Conservation (phyloP, 2,113 vertebrate species). For the Gobiocypris rarus region DNA sequence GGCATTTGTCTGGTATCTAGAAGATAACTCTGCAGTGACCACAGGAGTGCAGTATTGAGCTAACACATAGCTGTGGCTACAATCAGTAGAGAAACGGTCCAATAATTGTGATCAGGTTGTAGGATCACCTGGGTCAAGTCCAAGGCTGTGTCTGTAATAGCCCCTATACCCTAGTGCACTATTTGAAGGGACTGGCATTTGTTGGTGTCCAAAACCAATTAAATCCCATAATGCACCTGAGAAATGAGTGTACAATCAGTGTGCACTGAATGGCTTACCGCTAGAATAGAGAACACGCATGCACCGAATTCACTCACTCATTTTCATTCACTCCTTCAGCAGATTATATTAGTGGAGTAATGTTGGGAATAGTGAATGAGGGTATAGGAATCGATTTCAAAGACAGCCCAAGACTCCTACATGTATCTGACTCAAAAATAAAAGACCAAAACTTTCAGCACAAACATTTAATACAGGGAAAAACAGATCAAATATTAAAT, state of each 20-base stretch:
- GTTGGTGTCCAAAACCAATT: neutral
- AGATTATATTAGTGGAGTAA: neutral
- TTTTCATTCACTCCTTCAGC: neutral
- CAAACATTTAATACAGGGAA: neutral
- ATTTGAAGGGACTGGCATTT: neutral
- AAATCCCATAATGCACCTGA: neutral
- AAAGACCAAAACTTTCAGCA: neutral
- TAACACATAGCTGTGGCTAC: conserved; percentile 51
- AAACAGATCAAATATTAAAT: neutral
- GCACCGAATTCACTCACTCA: neutral
- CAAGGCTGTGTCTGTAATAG: neutral
- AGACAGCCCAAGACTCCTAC: neutral
- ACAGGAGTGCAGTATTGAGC: conserved; percentile 77
- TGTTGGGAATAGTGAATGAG: neutral
- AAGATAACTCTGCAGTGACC: conserved; percentile 47
- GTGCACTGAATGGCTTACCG: neutral
- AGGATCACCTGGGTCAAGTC: neutral
- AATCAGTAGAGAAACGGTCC: conserved; percentile 49
- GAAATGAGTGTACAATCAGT: neutral
- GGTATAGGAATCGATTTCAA: neutral
- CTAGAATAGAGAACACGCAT: neutral
- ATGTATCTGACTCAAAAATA: neutral
- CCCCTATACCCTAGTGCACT: neutral
- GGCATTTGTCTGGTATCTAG: neutral
- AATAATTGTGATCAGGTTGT: conserved; percentile 37